Percentiles rank a stretch among this genome's conserved stretches.
These are phyloP conservation scores for Amblyteles armatorius DNA, from an alignment of 2,888 invertebrate genomes.

Conservation along the genomic window DNA sequence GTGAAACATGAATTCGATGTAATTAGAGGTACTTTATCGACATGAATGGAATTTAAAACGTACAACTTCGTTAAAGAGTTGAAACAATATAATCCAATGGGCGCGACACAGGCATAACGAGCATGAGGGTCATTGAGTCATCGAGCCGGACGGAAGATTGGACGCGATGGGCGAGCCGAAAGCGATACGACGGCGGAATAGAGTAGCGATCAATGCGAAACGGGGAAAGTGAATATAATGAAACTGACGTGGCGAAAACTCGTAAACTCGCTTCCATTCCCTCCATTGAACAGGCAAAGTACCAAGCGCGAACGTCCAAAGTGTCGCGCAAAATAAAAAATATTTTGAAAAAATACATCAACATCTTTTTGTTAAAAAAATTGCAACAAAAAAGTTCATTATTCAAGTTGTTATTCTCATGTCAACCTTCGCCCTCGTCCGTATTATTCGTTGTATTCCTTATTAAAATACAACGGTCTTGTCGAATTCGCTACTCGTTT, in stretches of 20 bases:
- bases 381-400: too few species aligned
- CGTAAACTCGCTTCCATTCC: not conserved
- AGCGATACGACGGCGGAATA: not conserved
- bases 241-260: not conserved
- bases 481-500: not conserved
- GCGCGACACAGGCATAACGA: not conserved
- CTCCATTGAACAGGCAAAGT: too few species aligned
- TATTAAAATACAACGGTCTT: not conserved
- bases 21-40: not conserved
- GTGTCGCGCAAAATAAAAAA: too few species aligned
- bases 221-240: not conserved
- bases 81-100: not conserved
- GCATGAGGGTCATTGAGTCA: not conserved
- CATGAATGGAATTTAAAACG: not conserved
- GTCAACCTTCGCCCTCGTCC: not conserved
- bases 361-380: too few species aligned
- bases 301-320: too few species aligned
- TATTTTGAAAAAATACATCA: too few species aligned
- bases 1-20: not conserved
- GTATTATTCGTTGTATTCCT: not conserved
- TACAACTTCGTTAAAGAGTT: not conserved
- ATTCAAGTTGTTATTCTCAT: too few species aligned
- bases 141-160: constrained; percentile 7
- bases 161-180: not conserved
- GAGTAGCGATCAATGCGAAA: not conserved